phyloP scores from a whole-genome alignment of 1,140 invertebrate species.

The Aphelenchoides fujianensis region DNA sequence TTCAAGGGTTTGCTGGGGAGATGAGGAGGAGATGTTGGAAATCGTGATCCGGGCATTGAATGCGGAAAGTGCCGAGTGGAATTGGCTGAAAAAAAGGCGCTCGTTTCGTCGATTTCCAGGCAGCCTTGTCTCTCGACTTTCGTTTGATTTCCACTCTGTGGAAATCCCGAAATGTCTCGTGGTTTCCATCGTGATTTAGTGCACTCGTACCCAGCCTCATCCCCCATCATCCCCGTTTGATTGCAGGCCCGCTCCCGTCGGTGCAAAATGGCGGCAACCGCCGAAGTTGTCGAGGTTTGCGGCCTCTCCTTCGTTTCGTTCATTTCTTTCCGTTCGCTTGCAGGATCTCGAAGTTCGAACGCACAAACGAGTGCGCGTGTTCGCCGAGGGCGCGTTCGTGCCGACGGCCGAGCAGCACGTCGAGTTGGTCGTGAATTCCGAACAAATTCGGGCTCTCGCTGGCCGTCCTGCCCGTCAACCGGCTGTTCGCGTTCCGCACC shows the following conservation, averaged over 20 bases:
- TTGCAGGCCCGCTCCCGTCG: not conserved
- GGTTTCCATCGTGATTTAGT: not conserved
- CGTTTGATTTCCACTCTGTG: too few relatives aligned
- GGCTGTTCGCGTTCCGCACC: conserved; percentile 27
- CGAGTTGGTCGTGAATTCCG: conserved; percentile 37
- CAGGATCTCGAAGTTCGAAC: conserved; percentile 45
- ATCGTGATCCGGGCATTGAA: too few relatives aligned
- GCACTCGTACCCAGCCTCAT: too few relatives aligned
- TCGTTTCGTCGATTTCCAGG: too few relatives aligned
- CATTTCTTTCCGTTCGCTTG: conserved; percentile 25
- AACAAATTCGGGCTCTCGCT: conserved; percentile 39
- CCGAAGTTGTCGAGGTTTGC: not conserved
- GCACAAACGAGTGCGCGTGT: conserved; percentile 26
- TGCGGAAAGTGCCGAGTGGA: too few relatives aligned
- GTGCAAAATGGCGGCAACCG: not conserved
- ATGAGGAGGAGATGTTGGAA: too few relatives aligned
- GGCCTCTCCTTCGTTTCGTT: not conserved
- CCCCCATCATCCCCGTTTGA: too few relatives aligned
- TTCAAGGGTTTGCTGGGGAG: too few relatives aligned
- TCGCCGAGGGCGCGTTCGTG: conserved; percentile 9
- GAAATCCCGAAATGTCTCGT: too few relatives aligned
- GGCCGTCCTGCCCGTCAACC: conserved; percentile 19
- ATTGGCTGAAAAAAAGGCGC: too few relatives aligned
- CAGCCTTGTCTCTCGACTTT: too few relatives aligned
- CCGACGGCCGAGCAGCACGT: not conserved